Evolutionary conservation across 2,797 vertebrate genomes (phyloP).

Genomic region (Crotalus adamanteus): DNA sequence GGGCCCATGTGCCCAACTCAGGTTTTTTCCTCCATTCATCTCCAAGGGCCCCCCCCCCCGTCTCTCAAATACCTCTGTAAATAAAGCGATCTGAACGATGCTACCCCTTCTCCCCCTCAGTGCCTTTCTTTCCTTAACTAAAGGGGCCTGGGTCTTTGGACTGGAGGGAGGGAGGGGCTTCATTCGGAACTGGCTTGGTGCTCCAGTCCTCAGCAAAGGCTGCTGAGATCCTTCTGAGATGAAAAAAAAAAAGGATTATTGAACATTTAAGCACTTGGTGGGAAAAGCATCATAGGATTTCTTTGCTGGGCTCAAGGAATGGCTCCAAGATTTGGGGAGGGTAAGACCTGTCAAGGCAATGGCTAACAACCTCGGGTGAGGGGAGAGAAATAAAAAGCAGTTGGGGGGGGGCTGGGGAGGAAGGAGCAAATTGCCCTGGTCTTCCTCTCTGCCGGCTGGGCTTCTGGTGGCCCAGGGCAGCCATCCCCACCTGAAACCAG

Average conservation of each 20-base stretch:
- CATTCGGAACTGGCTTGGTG: background rate
- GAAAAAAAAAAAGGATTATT: background rate
- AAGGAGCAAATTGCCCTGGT: background rate
- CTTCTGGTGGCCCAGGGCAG: background rate
- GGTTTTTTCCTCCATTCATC: conserved; percentile 2
- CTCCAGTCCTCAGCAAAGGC: background rate
- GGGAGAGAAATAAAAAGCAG: background rate
- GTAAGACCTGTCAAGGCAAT: background rate
- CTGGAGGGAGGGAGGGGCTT: background rate
- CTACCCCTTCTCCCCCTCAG: accelerated
- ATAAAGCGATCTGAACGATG: conserved; percentile 49
- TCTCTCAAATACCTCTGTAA: conserved; percentile 55
- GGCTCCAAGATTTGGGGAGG: background rate
- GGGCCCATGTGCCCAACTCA: background rate
- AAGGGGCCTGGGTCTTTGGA: background rate
- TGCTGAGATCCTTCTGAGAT: background rate
- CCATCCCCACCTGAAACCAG: background rate
- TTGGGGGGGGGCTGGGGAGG: background rate
- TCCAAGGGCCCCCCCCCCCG: background rate
- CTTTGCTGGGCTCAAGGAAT: background rate
- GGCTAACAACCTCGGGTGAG: background rate
- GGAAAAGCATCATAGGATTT: background rate
- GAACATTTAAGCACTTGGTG: background rate
- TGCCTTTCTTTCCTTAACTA: background rate
- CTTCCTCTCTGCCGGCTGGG: too few species aligned